Evolutionary conservation across 1,140 invertebrate species (phyloP).

Genomic region (Neodiprion virginianus): DNA sequence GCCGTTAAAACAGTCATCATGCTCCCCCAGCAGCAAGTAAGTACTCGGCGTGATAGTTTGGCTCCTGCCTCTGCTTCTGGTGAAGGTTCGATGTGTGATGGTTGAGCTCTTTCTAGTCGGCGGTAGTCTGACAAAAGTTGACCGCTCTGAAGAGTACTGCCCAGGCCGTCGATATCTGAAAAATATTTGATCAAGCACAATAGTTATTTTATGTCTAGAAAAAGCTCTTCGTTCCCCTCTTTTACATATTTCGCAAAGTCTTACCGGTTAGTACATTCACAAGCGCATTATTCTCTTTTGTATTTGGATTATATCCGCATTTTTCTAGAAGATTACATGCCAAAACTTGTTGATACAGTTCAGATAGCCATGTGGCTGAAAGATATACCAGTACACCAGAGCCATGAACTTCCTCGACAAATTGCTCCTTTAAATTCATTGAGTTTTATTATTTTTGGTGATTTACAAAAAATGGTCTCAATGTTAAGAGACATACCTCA

Average conservation of each 20-base stretch:
- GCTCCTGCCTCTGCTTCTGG: slow-evolving; percentile 74
- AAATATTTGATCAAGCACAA: slow-evolving; percentile 26
- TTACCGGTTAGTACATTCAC: slow-evolving; percentile 81
- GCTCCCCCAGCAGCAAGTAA: slow-evolving; percentile 91
- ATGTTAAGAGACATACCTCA: slow-evolving; percentile 63
- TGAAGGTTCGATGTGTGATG: slow-evolving; percentile 70
- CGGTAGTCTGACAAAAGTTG: slow-evolving; percentile 87
- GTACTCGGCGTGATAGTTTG: slow-evolving; percentile 71
- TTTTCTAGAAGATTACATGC: slow-evolving; percentile 77
- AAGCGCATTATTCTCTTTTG: slow-evolving; percentile 70
- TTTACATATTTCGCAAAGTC: slow-evolving; percentile 18
- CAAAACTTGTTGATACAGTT: slow-evolving; percentile 87
- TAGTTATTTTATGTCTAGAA: neutral
- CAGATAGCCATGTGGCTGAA: slow-evolving; percentile 89
- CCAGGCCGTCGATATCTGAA: slow-evolving; percentile 85
- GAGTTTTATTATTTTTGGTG: slow-evolving; percentile 18
- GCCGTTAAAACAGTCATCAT: slow-evolving; percentile 87
- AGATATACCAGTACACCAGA: slow-evolving; percentile 91
- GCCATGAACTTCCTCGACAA: slow-evolving; percentile 89
- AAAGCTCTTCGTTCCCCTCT: too few relatives aligned
- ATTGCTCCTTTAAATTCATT: slow-evolving; percentile 72
- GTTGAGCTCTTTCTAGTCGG: slow-evolving; percentile 75
- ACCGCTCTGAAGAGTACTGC: slow-evolving; percentile 68
- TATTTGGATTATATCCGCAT: slow-evolving; percentile 68
- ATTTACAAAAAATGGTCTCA: neutral